A percentile compares a stretch with the other conserved stretches of the same genome.
Evolutionary conservation across 2,888 invertebrate genomes (phyloP).

Genomic region (Flexamia atlantica): DNA sequence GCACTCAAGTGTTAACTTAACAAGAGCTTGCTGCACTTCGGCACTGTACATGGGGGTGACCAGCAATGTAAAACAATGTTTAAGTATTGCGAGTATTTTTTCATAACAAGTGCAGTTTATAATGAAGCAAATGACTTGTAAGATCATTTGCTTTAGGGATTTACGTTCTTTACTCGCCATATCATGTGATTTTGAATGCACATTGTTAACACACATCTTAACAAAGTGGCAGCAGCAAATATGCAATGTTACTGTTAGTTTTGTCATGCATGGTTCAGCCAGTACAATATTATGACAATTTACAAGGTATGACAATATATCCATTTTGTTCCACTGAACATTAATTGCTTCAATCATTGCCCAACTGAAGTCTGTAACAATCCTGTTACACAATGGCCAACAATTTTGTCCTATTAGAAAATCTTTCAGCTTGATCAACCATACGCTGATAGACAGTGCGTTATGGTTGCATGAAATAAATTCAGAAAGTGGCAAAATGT

Average conservation of each 20-base stretch:
- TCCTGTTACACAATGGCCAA: not conserved
- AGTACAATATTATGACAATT: not conserved
- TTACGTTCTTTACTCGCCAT: not conserved
- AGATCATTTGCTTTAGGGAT: not conserved
- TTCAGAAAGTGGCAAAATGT: not conserved
- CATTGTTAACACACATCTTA: conserved; percentile 7
- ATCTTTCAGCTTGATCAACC: not conserved
- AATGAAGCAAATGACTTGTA: not conserved
- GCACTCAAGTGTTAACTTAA: not conserved
- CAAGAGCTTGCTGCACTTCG: not conserved
- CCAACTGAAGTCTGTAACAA: conserved; percentile 8
- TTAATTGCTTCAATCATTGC: not conserved
- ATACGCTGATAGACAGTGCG: not conserved
- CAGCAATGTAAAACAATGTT: not conserved
- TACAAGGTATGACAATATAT: not conserved
- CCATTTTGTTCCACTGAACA: conserved; percentile 1
- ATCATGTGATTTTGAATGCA: not conserved
- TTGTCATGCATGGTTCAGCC: not conserved
- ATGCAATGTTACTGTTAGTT: not conserved
- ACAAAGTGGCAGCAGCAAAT: conserved; percentile 3
- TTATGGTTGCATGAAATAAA: not conserved
- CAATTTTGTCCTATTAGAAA: not conserved
- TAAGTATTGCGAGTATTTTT: not conserved
- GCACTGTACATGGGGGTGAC: not conserved
- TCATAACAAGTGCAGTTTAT: not conserved